These are phyloP conservation scores for Eumaeus atala DNA, from an alignment of 1,140 invertebrate genomes.

Conservation along the genomic window DNA sequence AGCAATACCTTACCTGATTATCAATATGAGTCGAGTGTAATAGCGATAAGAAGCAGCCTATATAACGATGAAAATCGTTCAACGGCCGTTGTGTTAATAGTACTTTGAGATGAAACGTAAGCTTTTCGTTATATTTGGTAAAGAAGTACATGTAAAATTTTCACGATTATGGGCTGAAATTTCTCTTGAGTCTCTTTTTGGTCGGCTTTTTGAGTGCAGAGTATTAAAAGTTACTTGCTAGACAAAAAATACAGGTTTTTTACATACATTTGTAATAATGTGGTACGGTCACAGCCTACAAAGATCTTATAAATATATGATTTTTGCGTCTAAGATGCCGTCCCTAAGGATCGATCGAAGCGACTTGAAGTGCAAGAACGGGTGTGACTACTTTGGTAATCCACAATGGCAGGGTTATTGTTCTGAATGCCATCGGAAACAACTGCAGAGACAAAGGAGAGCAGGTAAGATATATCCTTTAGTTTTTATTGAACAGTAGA, in stretches of 20 bases:
- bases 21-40: constrained; percentile 23
- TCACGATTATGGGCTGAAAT: constrained; percentile 46
- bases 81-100: constrained; percentile 46
- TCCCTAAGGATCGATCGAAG: constrained; percentile 86
- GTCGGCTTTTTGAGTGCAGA: constrained; percentile 44
- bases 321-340: constrained; percentile 83
- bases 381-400: constrained; percentile 97
- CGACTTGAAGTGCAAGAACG: constrained; percentile 94
- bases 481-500: neutral
- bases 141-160: constrained; percentile 22
- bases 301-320: constrained; percentile 74
- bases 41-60: constrained; percentile 55
- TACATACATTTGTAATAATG: constrained; percentile 35
- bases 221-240: constrained; percentile 34
- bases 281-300: constrained; percentile 68
- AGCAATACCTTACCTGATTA: neutral
- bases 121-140: constrained; percentile 23
- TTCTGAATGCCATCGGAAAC: constrained; percentile 90
- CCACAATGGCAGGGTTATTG: constrained; percentile 97
- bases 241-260: constrained; percentile 10
- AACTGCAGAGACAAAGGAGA: constrained; percentile 78
- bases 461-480: constrained; percentile 41
- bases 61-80: constrained; percentile 58
- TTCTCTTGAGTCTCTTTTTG: constrained; percentile 31
- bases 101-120: constrained; percentile 41